These are phyloP conservation scores for Spheniscus humboldti DNA, from an alignment of 2,797 vertebrate species.

Conservation along the genomic window DNA sequence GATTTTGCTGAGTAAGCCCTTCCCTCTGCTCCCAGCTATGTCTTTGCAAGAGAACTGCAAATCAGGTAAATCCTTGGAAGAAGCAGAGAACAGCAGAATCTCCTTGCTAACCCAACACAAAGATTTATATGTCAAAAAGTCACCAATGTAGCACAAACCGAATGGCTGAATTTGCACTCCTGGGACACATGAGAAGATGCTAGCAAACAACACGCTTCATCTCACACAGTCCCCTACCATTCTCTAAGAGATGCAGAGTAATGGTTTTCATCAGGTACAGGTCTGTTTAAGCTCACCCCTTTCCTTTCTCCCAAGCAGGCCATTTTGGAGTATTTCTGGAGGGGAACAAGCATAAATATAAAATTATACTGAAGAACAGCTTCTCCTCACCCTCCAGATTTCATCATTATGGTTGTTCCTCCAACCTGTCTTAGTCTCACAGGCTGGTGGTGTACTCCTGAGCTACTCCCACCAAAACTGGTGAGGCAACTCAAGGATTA, in stretches of 20 bases:
- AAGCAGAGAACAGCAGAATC: neutral
- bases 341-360: neutral
- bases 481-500: neutral
- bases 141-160: neutral
- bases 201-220: neutral
- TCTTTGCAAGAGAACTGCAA: neutral
- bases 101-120: neutral
- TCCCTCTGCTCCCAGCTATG: neutral
- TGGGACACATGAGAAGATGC: neutral
- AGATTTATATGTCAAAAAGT: neutral
- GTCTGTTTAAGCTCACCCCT: conserved; percentile 67
- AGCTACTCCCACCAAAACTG: neutral
- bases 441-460: neutral
- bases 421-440: neutral
- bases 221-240: neutral
- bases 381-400: neutral
- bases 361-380: neutral
- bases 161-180: neutral
- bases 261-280: neutral
- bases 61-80: neutral
- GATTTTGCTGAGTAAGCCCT: neutral
- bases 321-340: conserved; percentile 77
- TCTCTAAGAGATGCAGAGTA: neutral
- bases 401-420: neutral
- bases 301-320: conserved; percentile 73